A percentile compares a stretch with the other conserved stretches of the same genome.
phyloP scores from a whole-genome alignment of 2,113 vertebrate species.

The Psammodynastes pulverulentus region DNA sequence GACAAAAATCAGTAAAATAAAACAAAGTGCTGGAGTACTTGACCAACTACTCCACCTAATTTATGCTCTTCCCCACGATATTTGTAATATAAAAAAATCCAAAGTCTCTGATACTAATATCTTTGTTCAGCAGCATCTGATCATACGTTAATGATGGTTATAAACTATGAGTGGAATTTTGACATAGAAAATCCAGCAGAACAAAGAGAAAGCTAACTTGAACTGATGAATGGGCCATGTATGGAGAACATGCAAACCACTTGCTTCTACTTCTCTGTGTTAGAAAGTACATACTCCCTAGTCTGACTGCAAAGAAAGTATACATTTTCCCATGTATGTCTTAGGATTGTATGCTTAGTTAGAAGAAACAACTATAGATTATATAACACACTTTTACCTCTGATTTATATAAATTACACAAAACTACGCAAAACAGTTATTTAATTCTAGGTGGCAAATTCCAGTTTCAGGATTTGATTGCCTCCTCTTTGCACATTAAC shows the following conservation, averaged over 20 bases:
- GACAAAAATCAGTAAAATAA: neutral
- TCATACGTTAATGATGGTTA: neutral
- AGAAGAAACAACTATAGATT: neutral
- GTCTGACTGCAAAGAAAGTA: neutral
- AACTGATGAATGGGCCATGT: neutral
- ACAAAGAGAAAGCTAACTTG: neutral
- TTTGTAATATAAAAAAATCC: neutral
- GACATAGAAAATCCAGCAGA: neutral
- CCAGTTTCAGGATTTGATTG: neutral
- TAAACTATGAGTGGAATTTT: neutral
- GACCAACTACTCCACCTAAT: fast-evolving
- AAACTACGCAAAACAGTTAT: neutral
- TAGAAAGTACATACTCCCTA: neutral
- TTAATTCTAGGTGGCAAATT: neutral
- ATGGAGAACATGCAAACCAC: neutral
- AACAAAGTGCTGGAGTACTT: neutral
- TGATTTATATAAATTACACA: neutral
- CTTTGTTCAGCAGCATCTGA: neutral
- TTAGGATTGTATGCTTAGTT: neutral
- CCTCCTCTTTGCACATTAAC: neutral
- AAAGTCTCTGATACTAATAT: fast-evolving
- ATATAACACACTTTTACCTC: neutral
- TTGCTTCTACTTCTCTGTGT: neutral
- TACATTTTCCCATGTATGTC: neutral
- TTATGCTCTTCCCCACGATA: neutral